phyloP scores from a whole-genome alignment of 2,797 vertebrate species.

The Trematomus bernacchii region DNA sequence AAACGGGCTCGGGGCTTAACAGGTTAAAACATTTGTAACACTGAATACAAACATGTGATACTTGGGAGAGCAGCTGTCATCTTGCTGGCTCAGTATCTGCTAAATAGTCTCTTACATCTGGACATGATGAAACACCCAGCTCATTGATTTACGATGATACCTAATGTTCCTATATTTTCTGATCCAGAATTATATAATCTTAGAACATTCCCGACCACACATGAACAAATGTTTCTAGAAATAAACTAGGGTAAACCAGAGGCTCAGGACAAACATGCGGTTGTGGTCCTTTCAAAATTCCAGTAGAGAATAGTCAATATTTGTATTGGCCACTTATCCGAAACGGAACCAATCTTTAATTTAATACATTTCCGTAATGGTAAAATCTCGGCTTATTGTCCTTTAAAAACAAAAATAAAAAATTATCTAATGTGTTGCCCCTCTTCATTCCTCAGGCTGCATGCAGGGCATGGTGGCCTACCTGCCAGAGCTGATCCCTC shows the following conservation, averaged over 20 bases:
- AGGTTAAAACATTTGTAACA: background rate
- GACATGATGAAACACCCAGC: slow-evolving; percentile 76
- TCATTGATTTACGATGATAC: slow-evolving; percentile 77
- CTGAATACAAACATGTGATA: background rate
- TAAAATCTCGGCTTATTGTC: background rate
- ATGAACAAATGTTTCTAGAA: background rate
- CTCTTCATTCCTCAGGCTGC: slow-evolving; percentile 82
- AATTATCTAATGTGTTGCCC: background rate
- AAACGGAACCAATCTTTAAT: too few relatives aligned
- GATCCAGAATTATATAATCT: slow-evolving; percentile 57
- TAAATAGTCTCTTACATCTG: slow-evolving; percentile 43
- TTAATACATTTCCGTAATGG: too few relatives aligned
- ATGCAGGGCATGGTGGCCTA: slow-evolving; percentile 97
- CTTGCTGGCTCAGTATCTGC: background rate
- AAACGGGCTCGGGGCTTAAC: too few relatives aligned
- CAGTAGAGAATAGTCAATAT: too few relatives aligned
- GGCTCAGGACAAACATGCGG: background rate
- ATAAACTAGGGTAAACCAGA: background rate
- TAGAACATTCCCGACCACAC: background rate
- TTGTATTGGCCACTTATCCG: too few relatives aligned
- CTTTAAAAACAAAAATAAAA: background rate
- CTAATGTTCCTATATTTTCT: slow-evolving; percentile 71
- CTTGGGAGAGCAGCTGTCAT: background rate
- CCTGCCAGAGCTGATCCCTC: slow-evolving; percentile 94
- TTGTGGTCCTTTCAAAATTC: too few relatives aligned